A percentile compares a stretch with the other conserved stretches of the same genome.
Evolutionary conservation across 2,113 vertebrate genomes (phyloP).

Genomic region (Lampris incognitus): DNA sequence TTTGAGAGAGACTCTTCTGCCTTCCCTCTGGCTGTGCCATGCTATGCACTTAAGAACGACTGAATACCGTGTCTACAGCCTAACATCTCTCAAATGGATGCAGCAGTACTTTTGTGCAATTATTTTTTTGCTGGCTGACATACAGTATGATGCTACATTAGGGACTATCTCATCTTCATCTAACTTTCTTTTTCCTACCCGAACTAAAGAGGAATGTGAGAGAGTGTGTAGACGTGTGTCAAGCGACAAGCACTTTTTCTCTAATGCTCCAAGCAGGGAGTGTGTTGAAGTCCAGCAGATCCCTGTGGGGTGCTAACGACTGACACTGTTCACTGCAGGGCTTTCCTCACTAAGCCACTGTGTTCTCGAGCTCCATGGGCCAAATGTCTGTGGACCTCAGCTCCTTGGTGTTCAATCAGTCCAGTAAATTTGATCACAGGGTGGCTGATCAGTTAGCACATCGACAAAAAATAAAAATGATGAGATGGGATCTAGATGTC

Average conservation of each 20-base stretch:
- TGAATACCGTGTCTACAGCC: not conserved
- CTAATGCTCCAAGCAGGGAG: constrained; percentile 27
- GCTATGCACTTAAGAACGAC: no score
- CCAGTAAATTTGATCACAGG: not conserved
- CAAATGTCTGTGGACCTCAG: not conserved
- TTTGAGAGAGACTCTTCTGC: constrained; percentile 6
- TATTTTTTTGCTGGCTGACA: constrained; percentile 4
- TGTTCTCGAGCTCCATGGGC: not conserved
- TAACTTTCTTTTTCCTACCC: not conserved
- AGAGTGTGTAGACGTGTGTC: not conserved
- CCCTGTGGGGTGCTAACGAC: constrained; percentile 44
- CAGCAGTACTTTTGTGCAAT: not conserved
- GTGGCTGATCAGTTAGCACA: not conserved
- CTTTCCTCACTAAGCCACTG: constrained; percentile 10
- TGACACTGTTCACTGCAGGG: constrained; percentile 43
- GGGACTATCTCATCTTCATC: constrained; percentile 1
- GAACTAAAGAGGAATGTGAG: not conserved
- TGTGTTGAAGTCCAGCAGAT: constrained; percentile 8
- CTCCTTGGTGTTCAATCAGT: not conserved
- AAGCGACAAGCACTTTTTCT: constrained; percentile 27
- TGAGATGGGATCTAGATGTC: constrained; percentile 21
- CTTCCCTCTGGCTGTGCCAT: no score
- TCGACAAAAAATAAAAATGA: not conserved
- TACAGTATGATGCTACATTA: not conserved
- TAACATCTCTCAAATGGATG: not conserved